Evolutionary conservation across 2,888 invertebrate genomes (phyloP), one percentile per base, ranked within the genome.

Genomic region (Anthrax anthrax): DNA sequence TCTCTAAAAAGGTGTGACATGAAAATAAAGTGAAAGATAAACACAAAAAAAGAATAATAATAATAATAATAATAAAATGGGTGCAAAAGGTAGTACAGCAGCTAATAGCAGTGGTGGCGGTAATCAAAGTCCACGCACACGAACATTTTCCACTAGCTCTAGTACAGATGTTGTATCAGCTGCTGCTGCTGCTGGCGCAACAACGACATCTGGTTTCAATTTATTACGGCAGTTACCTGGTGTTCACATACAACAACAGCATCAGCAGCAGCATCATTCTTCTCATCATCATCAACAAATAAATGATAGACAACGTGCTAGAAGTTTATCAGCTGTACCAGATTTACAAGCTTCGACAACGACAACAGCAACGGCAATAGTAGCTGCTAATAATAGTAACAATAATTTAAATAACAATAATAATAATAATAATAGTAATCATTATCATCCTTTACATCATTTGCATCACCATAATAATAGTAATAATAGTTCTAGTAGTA

Each of bases 81-180:
- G 86, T 72, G 86, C 84, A 66, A 86, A 85, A 73, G 78, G 85
- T 60, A 86, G 86, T 69, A 85, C 85, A 56, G 82, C 84, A 57
- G n/a, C n/a, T n/a, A n/a, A n/a, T n/a, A n/a, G n/a, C n/a, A n/a
- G n/a, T n/a, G 65, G 59, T 49, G 65, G 65, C 60, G 81, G 81
- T 61, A 65, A 65, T 47, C 80, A 80, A 70, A 80, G 80, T 72
- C 80, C 81, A 59, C 76, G 82, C 55, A 73, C 80, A 56, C 74
- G 82, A 65, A 81, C 82, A 65, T 84, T 85, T 68, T 84, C 85
- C 46, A 81, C 76, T 51, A 78, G 79, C 71, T 78, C 82, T 52
- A 78, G 77, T 57, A 76, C 77, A 48, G 78, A 78, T 53, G 77
- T 78, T 53, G 77, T 76, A 60, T 69, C 78, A 49, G 56, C 51